A percentile compares a stretch with the other conserved stretches of the same genome.
Conservation (phyloP, 2,888 invertebrate species). For the Xanthia icteritia region DNA sequence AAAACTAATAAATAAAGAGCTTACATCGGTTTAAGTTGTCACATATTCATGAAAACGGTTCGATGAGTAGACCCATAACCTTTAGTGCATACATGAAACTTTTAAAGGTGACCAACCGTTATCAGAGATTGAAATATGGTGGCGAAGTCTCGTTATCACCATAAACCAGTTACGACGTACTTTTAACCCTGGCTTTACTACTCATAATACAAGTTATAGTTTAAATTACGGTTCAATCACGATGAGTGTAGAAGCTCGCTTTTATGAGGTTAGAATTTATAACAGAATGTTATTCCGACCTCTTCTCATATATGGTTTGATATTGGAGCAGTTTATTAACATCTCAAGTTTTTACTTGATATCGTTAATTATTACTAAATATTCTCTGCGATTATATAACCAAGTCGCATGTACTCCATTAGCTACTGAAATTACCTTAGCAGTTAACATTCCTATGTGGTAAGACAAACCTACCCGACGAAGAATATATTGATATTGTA, state of each 20-base stretch:
- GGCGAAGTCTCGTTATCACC: conserved; percentile 74
- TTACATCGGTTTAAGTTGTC: neutral
- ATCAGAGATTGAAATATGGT: conserved; percentile 65
- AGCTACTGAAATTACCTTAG: conserved; percentile 2
- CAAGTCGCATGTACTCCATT: conserved; percentile 13
- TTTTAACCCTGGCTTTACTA: conserved; percentile 63
- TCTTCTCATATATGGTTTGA: conserved; percentile 18
- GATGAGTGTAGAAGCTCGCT: conserved; percentile 45
- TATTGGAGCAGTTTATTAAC: conserved; percentile 23
- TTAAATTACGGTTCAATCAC: conserved; percentile 62
- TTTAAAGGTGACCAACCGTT: conserved; percentile 73
- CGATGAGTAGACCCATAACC: conserved; percentile 4
- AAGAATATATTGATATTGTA: conserved; percentile 92
- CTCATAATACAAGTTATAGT: conserved; percentile 63
- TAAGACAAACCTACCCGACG: conserved; percentile 87
- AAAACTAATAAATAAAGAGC: neutral
- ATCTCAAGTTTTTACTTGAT: conserved; percentile 17
- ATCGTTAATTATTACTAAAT: conserved; percentile 15
- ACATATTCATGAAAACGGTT: conserved; percentile 22
- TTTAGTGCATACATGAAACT: conserved; percentile 68
- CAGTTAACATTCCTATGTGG: conserved; percentile 12
- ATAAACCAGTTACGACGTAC: conserved; percentile 79
- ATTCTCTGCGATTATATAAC: conserved; percentile 9
- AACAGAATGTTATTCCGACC: conserved; percentile 26
- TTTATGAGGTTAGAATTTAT: conserved; percentile 54